Evolutionary conservation across 2,113 vertebrate genomes (phyloP), one percentile per base, ranked within the genome.

Genomic region (Phainopepla nitens): DNA sequence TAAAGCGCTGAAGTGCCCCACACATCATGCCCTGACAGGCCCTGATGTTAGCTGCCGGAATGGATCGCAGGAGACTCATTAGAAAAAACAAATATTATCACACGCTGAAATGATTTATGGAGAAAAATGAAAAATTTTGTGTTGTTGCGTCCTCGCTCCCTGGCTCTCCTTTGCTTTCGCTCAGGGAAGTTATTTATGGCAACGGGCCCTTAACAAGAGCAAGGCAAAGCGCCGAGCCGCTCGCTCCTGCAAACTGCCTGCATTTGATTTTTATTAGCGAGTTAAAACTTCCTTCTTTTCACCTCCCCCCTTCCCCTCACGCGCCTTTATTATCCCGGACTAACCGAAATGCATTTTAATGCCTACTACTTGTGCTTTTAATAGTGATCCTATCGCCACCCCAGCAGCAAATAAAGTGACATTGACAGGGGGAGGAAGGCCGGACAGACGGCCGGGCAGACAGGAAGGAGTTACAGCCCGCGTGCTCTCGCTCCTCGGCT

Each of bases 11-110:
- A 98, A 98, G 97, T 98, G 97, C 97, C 97, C 98, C 97, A 98
- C 98, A 98, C 98, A 98, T 98, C 98, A 98, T 95, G 91, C 96
- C 95, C 97, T 98, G 98, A 98, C 98, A 98, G 98, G 97, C 97
- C 98, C 98, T 98, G 98, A 98, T 98, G 98, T 98, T 98, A 98
- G 98, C 98, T 98, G 97, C 98, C 91, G 92, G 97, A 98, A 98
- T 98, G 98, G 98, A 98, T 98, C 98, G 98, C 98, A 98, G 95
- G 98, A 98, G 98, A 98, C 98, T 99, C 98, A 98, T 99, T 98
- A 98, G 98, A 98, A 98, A 98, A 98, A 98, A 98, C 98, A 99
- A 99, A 99, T 99, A 99, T 99, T 99, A 99, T 99, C 98, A 98
- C 98, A 98, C 96, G 97, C 97, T 98, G 98, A 98, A 98, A 98